Evolutionary conservation across 2,113 vertebrate species (phyloP), one percentile per base, ranked within the genome.

Genomic region (Phoenicopterus ruber): DNA sequence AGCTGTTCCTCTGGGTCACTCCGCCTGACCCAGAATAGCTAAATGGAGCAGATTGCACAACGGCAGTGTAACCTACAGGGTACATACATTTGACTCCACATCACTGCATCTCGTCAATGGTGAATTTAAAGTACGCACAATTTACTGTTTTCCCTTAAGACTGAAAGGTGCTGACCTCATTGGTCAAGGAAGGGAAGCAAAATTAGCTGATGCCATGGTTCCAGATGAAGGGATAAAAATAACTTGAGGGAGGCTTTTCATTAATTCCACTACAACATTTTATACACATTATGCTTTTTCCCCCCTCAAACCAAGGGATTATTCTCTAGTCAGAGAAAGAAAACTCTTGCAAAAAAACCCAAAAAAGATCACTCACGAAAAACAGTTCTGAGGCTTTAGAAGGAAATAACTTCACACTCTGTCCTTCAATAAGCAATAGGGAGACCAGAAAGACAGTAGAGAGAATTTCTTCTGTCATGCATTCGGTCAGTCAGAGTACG

Each of bases 161-260:
- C 1, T 90, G 57, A 94, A 93, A 90, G 31, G 52, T 95, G 34
- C 83, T 95, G 79, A 91, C 73, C 85, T 79, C 32, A 3, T n/a
- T 93, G 80, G 61, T 91, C 57, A 84, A 63, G 71, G 42, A 71
- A 82, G 10, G 17, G 31, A 82, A 74, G 57, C 12, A 93, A 86
- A 96, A 94, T 92, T 84, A 97, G 28, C 86, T 94, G 57, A 61
- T 78, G 46, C 13, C 24, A 38, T 52, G 88, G 50, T 80, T 96
- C 63, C 80, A 72, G 38, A 80, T 29, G 31, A 79, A 85, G 18
- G 17, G n/a, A 67, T 95, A 62, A 88, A 96, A 90, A 90, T 86
- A 94, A 73, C 28, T 83, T 70, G 31, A 91, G 69, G 58, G 5
- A 28, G 7, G 2, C 9, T 86, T 89, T 84, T 89, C 42, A 74